A percentile compares a stretch with the other conserved stretches of the same genome.
Conservation (phyloP, 2,113 vertebrate genomes). For the Pygoscelis adeliae region DNA sequence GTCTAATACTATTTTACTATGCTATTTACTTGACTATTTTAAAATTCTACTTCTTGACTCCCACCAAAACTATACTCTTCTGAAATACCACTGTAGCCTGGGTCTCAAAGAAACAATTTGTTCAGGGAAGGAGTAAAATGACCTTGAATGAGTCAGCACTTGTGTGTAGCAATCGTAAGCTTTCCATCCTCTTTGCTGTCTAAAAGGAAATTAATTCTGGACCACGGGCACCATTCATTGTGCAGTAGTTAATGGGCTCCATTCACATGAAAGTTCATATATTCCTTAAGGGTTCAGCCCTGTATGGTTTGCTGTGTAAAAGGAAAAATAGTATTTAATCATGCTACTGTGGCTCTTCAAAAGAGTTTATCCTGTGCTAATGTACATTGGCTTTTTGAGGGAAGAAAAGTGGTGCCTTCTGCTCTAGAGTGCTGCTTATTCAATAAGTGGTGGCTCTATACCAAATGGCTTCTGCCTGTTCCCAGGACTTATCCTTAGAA, state of each 20-base stretch:
- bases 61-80: neutral
- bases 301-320: conserved; percentile 27
- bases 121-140: neutral
- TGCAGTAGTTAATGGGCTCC: conserved; percentile 17
- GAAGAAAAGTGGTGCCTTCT: conserved; percentile 1
- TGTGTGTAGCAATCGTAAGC: neutral
- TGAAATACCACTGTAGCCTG: neutral
- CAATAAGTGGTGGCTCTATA: neutral
- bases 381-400: neutral
- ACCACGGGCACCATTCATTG: conserved; percentile 20
- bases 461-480: neutral
- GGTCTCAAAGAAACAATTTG: conserved; percentile 18
- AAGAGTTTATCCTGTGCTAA: conserved; percentile 31
- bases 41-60: neutral
- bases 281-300: conserved; percentile 31
- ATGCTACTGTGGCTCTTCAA: conserved; percentile 33
- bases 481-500: neutral
- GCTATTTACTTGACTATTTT: neutral
- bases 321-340: conserved; percentile 37
- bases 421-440: neutral
- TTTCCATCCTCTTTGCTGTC: neutral
- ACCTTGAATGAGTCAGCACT: conserved; percentile 52
- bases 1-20: neutral
- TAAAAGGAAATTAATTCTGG: conserved; percentile 15
- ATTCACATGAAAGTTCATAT: conserved; percentile 60